Percentiles rank a stretch among this genome's conserved stretches.
These are phyloP conservation scores for Sitta europaea DNA, from an alignment of 2,113 vertebrate species.

Conservation along the genomic window DNA sequence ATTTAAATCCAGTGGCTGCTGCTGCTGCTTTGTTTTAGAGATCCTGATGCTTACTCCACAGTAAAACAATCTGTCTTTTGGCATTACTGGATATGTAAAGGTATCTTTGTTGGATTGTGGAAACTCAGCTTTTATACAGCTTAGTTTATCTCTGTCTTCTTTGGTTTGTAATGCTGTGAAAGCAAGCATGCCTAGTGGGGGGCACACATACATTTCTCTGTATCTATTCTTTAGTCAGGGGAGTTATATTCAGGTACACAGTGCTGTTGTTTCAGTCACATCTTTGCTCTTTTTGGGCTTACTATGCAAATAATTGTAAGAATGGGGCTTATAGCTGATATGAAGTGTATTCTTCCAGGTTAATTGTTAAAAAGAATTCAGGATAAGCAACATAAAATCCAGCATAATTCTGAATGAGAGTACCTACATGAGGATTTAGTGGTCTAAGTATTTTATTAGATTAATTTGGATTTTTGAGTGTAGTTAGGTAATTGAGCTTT, in stretches of 20 bases:
- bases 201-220: background rate
- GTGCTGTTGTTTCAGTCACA: background rate
- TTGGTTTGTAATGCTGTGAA: background rate
- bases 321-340: background rate
- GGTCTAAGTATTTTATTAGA: conserved; percentile 15
- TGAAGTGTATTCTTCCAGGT: background rate
- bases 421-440: background rate
- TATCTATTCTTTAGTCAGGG: background rate
- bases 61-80: background rate
- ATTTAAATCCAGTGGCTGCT: background rate
- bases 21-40: background rate
- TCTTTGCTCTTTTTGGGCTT: background rate
- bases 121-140: background rate
- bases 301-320: background rate
- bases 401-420: background rate
- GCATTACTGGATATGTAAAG: background rate
- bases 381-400: background rate
- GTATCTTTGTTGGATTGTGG: background rate
- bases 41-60: background rate
- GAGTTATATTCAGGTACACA: background rate
- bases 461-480: conserved; percentile 27
- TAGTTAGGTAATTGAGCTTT: background rate
- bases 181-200: background rate
- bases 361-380: background rate
- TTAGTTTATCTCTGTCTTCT: background rate